Base-by-base conservation (phyloP, 37 sponge, comb jelly and placozoan species). In the Aplysina aerophoba region DNA sequence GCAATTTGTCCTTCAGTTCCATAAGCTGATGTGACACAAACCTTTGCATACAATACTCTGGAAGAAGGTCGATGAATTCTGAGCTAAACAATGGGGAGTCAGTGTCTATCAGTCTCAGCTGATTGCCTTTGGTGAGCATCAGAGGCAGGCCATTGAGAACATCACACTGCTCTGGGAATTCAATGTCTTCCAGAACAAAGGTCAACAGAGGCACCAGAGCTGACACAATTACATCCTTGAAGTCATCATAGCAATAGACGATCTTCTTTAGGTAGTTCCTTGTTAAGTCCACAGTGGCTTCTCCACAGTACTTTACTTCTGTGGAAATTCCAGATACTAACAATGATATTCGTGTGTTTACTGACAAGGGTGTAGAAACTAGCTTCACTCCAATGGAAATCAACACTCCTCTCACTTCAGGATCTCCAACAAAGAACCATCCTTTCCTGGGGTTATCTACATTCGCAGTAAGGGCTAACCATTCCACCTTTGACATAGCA, bases 331-430 rank as follows among this genome's bases (percentile, higher is more conserved):
- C 71, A 69, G 31, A 30, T 4, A 35, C 2, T 31, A 31, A 69
- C 34, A 31, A n/a, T 34, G 4, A 0, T 69, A 3, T 69, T n/a
- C 17, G 28, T 62, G 63, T 62, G 34, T 44, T 44, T 22, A 83
- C 19, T 63, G 35, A 39, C 16, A 28, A 5, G 40, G 36, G 39
- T 28, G 53, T 36, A 55, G 44, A 73, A 19, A 41, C 58, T n/a
- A 90, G 63, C 13, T 59, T 66, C 87, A 90, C 55, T n/a, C 83
- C 90, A 35, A 90, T 59, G 21, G 61, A 60, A 22, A 82, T 1
- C 19, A 90, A 44, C 4, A 82, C 85, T 30, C 27, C 31, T 21
- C 17, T 27, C 14, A 85, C 67, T 21, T 79, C 61, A 41, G 8
- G 15, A 66, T 25, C 60, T 24, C 34, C 79, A 40, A 16, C 21